Conservation (phyloP, 2,888 invertebrate species). For the Caenorhabditis becei region DNA sequence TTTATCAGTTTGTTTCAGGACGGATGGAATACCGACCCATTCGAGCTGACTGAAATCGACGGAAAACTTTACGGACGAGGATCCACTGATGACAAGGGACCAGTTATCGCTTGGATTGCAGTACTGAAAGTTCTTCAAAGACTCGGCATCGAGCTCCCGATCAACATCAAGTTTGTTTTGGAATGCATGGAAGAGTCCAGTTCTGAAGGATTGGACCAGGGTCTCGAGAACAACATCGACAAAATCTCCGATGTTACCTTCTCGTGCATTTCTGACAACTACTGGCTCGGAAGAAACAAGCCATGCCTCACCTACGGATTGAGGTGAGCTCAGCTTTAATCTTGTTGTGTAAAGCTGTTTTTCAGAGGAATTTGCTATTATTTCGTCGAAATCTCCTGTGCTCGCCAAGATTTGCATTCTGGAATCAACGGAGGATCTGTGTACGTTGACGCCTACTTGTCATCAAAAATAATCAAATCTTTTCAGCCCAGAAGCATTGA, state of each 20-base stretch:
- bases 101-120: constrained; percentile 94
- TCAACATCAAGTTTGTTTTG: constrained; percentile 90
- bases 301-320: constrained; percentile 98
- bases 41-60: constrained; percentile 90
- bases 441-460: constrained; percentile 83
- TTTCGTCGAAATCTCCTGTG: constrained; percentile 88
- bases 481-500: constrained; percentile 88
- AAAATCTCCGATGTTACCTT: constrained; percentile 88
- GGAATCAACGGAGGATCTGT: constrained; percentile 96
- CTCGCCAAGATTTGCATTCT: constrained; percentile 94
- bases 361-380: constrained; percentile 88
- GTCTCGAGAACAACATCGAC: constrained; percentile 85
- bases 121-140: constrained; percentile 92
- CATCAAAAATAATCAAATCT: too few species aligned
- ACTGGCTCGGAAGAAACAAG: constrained; percentile 97
- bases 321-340: constrained; percentile 75
- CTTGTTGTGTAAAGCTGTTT: not conserved
- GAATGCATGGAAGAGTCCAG: constrained; percentile 99
- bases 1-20: constrained; percentile 54
- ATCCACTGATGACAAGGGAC: constrained; percentile 93
- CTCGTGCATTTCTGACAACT: constrained; percentile 98
- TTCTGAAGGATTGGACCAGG: constrained; percentile 93
- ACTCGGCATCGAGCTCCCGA: constrained; percentile 86
- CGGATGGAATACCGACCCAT: constrained; percentile 97
- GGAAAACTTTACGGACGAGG: constrained; percentile 94